phyloP scores from a whole-genome alignment of 2,888 invertebrate genomes.

The Caenorhabditis sulstoni region DNA sequence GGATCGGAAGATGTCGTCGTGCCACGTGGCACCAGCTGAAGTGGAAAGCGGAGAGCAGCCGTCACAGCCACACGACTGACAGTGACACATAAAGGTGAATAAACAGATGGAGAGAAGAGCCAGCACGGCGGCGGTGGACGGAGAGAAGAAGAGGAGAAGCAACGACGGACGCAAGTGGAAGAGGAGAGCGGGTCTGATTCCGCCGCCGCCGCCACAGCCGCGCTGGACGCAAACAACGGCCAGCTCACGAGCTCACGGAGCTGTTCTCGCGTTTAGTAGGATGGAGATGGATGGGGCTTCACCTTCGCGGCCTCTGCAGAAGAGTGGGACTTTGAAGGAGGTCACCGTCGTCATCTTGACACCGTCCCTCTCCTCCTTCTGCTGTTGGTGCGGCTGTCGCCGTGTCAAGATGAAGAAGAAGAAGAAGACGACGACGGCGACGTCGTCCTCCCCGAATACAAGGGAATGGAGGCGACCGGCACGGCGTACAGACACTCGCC shows the following conservation, averaged over 20 bases:
- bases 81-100: conserved; percentile 58
- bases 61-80: conserved; percentile 9
- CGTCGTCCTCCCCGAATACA: conserved; percentile 19
- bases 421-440: conserved; percentile 9
- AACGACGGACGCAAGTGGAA: background rate
- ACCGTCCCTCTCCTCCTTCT: conserved; percentile 9
- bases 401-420: conserved; percentile 16
- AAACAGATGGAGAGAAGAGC: conserved; percentile 42
- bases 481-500: conserved; percentile 21
- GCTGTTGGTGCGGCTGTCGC: background rate
- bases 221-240: conserved; percentile 26
- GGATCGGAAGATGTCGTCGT: conserved; percentile 22
- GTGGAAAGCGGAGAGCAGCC: background rate
- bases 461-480: conserved; percentile 18
- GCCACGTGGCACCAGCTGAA: background rate
- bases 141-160: conserved; percentile 5
- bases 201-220: conserved; percentile 3
- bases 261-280: conserved; percentile 39
- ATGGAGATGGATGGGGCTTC: background rate
- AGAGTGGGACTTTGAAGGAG: conserved; percentile 19
- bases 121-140: background rate
- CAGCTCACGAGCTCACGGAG: conserved; percentile 37
- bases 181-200: conserved; percentile 10
- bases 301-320: no score
- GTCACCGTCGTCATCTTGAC: conserved; percentile 49